These are phyloP conservation scores for Catagonus wagneri DNA, from an alignment of 2,113 vertebrate genomes.

Conservation along the genomic window DNA sequence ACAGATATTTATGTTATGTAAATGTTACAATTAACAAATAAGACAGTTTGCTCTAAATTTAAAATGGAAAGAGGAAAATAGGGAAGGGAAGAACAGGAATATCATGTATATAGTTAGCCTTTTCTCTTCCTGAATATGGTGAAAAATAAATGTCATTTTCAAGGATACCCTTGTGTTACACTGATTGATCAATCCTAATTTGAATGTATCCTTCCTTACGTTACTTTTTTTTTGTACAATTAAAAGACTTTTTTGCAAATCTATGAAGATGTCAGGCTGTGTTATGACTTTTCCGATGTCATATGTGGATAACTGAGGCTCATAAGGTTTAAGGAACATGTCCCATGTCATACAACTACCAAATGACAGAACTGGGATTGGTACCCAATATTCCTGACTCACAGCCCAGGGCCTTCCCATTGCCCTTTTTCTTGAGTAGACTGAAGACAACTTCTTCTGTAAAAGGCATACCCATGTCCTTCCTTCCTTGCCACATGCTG, in stretches of 20 bases:
- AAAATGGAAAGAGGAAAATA: not conserved
- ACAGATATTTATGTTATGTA: constrained; percentile 41
- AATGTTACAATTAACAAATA: constrained; percentile 57
- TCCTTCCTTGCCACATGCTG: not conserved
- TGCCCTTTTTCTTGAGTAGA: not conserved
- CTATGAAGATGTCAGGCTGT: not conserved
- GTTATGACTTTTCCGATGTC: not conserved
- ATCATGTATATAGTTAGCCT: not conserved
- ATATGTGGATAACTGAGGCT: not conserved
- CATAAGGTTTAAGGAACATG: not conserved
- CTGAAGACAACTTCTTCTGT: not conserved
- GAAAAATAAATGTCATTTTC: not conserved
- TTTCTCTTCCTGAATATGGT: constrained; percentile 23
- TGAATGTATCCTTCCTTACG: not conserved
- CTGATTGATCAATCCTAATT: not conserved
- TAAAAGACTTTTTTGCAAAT: not conserved
- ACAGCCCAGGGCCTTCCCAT: not conserved
- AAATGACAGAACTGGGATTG: not conserved
- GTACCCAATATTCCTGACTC: not conserved
- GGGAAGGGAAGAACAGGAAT: not conserved
- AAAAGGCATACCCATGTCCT: not conserved
- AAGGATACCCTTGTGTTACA: not conserved
- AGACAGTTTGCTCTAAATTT: constrained; percentile 16
- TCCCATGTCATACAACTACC: not conserved
- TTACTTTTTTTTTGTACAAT: not conserved